Conservation (phyloP, 2,113 vertebrate genomes). For the Scomber colias region DNA sequence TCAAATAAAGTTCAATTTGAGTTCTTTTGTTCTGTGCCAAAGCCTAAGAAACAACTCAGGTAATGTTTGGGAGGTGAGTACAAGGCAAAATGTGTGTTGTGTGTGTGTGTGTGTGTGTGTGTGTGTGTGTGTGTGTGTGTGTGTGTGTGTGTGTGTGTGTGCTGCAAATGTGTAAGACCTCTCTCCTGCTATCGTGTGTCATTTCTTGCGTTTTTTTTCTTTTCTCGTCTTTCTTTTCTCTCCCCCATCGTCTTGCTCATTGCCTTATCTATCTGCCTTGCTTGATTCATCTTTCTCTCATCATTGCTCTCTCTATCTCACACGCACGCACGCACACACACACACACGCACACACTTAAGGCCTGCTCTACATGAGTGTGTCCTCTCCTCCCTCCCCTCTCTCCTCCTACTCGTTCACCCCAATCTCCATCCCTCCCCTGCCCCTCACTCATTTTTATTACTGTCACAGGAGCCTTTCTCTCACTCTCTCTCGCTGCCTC, state of each 20-base stretch:
- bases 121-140: neutral
- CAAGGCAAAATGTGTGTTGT: neutral
- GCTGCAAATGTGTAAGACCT: neutral
- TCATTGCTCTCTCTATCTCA: slow-evolving; percentile 42
- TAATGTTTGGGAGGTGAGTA: neutral
- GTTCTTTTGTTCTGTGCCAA: neutral
- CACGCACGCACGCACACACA: neutral
- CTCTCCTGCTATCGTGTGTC: slow-evolving; percentile 52
- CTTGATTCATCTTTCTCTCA: slow-evolving; percentile 56
- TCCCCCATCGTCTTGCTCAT: slow-evolving; percentile 56
- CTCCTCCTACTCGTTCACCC: slow-evolving; percentile 75
- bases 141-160: neutral
- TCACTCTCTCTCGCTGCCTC: slow-evolving; percentile 59
- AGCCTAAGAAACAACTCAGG: slow-evolving; percentile 1
- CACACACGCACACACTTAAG: neutral
- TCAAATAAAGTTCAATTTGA: no score
- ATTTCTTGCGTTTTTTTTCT: slow-evolving; percentile 42
- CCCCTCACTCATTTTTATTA: slow-evolving; percentile 80
- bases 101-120: no score
- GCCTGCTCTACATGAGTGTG: slow-evolving; percentile 59
- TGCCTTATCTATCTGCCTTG: slow-evolving; percentile 61
- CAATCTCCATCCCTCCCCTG: slow-evolving; percentile 74
- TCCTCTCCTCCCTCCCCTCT: slow-evolving; percentile 59
- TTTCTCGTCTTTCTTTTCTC: slow-evolving; percentile 21
- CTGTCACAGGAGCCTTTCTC: slow-evolving; percentile 76